Base-by-base conservation (phyloP, 2,797 vertebrate genomes). In the Fistularia commersonii region DNA sequence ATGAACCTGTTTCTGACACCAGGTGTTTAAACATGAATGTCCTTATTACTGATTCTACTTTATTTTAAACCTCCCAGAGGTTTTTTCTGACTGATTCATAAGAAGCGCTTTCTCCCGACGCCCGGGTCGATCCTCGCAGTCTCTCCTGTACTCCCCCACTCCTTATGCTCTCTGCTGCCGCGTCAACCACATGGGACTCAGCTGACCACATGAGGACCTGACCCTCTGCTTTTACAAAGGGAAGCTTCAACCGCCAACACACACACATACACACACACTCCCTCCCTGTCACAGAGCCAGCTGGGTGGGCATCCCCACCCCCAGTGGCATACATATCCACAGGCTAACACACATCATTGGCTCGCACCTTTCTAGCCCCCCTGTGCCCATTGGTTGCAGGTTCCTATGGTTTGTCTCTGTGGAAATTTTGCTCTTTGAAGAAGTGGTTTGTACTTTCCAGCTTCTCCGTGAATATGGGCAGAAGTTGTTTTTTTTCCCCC, bases 181-280 rank as follows among this genome's bases (percentile, higher is more conserved):
- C 83, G 81, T 74, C 80, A 66, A 79, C 83, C 71, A 61, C 66
- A 42, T 55, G 74, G 70, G 64, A 78, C 43, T 33, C 66, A 72
- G 68, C 74, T 80, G 76, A 84, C 78, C 79, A 66, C 72, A 71
- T 67, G 73, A 84, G 64, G 51, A 76, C 72, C 69, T 68, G 69
- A 81, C 80, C 80, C 76, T 50, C 14, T 50, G 37, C 63, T 81
- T 74, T 77, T 69, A 63, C 64, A 37, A 60, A 64, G 64, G 61
- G 61, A 61, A 51, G 64, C 64, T 32, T 71, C 38, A 39, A 37
- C 38, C 43, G 36, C 45, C 8, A 5, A 32, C 44, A 32, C 44
- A 33, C 44, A 32, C 44, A 45, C 43, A 66, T 63, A 34, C 66
- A 57, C 69, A 48, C 62, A n/a, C n/a, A n/a, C 38, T 51, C 51